These are phyloP conservation scores for Coreoperca whiteheadi DNA, from an alignment of 2,113 vertebrate species.

Conservation along the genomic window DNA sequence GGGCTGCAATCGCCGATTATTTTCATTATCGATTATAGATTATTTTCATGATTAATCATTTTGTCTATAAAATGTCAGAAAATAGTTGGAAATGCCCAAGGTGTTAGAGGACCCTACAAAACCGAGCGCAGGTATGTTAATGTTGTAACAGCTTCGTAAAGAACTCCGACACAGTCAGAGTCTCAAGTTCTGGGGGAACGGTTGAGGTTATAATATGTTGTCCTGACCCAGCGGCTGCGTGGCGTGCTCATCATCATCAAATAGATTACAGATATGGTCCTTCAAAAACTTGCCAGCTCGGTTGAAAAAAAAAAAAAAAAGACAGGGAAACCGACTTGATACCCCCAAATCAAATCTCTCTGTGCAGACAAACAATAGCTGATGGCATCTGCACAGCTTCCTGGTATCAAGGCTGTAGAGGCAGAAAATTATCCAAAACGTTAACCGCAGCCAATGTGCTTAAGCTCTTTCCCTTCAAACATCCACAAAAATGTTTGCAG, in stretches of 20 bases:
- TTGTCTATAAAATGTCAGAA: neutral
- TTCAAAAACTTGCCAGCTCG: neutral
- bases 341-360: neutral
- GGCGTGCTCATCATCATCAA: neutral
- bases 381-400: conserved; percentile 28
- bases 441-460: neutral
- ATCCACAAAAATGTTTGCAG: neutral
- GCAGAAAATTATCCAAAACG: neutral
- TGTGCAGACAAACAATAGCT: neutral
- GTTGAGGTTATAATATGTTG: neutral
- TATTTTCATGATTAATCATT: neutral
- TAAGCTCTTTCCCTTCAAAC: conserved; percentile 24
- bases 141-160: neutral
- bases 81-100: neutral
- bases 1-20: too few species aligned
- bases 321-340: conserved; percentile 7
- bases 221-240: neutral
- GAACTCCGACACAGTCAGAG: neutral
- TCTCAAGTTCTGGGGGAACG: neutral
- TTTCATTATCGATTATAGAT: neutral
- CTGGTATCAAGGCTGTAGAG: conserved; percentile 1
- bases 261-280: neutral
- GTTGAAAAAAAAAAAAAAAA: neutral
- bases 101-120: neutral
- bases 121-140: neutral